Conservation (phyloP, 2,888 invertebrate species). For the Diploptera punctata region DNA sequence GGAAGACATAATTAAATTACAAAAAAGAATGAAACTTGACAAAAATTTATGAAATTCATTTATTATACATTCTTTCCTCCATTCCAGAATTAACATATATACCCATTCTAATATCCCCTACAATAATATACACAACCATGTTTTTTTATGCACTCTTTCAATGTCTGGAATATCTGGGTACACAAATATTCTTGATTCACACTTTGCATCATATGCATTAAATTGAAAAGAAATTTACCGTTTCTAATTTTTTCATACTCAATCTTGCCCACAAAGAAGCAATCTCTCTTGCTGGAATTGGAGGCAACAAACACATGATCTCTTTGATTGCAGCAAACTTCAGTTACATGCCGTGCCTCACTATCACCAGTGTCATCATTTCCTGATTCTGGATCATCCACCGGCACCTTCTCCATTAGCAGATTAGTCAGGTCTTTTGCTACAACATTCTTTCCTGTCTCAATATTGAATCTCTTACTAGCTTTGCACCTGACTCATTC, state of each 20-base stretch:
- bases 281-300: not conserved
- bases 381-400: not conserved
- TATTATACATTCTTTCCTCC: no score
- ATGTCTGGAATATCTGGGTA: not conserved
- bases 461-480: not conserved
- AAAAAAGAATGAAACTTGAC: no score
- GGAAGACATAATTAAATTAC: no score
- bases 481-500: not conserved
- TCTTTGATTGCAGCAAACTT: not conserved
- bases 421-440: not conserved
- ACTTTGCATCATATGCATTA: not conserved
- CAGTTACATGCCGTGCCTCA: not conserved
- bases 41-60: no score
- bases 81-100: not conserved
- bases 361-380: not conserved
- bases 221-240: not conserved
- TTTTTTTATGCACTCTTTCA: not conserved
- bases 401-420: not conserved
- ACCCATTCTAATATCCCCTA: not conserved
- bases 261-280: conserved; percentile 1
- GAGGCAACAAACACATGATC: not conserved
- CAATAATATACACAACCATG: not conserved
- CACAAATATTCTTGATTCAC: not conserved
- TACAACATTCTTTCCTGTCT: not conserved
- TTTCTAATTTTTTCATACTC: no score